A percentile compares a stretch with the other conserved stretches of the same genome.
Evolutionary conservation across 2,113 vertebrate genomes (phyloP).

Genomic region (Elanus axillaris): DNA sequence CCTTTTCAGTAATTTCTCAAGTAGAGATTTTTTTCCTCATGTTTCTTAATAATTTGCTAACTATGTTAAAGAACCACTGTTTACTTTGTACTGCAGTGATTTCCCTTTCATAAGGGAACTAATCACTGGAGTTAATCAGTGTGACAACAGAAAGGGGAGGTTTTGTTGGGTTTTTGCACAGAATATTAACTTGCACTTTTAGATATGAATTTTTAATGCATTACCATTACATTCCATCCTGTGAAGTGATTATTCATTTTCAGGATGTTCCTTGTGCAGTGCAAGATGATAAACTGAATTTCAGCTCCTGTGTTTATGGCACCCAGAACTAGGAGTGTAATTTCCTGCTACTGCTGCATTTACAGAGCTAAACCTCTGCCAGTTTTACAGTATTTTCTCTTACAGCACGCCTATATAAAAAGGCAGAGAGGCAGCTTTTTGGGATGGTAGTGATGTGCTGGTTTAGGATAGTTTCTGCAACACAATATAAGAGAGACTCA

Average conservation of each 20-base stretch:
- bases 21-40: not conserved
- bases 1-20: not conserved
- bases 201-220: slow-evolving; percentile 63
- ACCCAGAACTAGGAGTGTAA: slow-evolving; percentile 29
- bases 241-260: slow-evolving; percentile 62
- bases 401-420: not conserved
- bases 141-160: slow-evolving; percentile 63
- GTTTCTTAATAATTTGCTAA: slow-evolving; percentile 60
- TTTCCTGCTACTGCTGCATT: slow-evolving; percentile 48
- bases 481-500: not conserved
- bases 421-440: not conserved
- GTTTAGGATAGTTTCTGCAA: not conserved
- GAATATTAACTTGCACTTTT: slow-evolving; percentile 66
- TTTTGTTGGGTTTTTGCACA: slow-evolving; percentile 58
- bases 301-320: slow-evolving; percentile 45
- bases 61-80: slow-evolving; percentile 33
- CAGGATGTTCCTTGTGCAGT: slow-evolving; percentile 49
- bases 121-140: slow-evolving; percentile 67
- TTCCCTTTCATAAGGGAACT: slow-evolving; percentile 57
- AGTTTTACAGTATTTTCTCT: not conserved
- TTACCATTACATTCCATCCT: slow-evolving; percentile 53
- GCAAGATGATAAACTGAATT: slow-evolving; percentile 60
- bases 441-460: not conserved
- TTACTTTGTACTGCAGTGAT: slow-evolving; percentile 59
- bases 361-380: not conserved